These are phyloP conservation scores for Pentalonia nigronervosa DNA, from an alignment of 1,140 invertebrate species.

Conservation along the genomic window DNA sequence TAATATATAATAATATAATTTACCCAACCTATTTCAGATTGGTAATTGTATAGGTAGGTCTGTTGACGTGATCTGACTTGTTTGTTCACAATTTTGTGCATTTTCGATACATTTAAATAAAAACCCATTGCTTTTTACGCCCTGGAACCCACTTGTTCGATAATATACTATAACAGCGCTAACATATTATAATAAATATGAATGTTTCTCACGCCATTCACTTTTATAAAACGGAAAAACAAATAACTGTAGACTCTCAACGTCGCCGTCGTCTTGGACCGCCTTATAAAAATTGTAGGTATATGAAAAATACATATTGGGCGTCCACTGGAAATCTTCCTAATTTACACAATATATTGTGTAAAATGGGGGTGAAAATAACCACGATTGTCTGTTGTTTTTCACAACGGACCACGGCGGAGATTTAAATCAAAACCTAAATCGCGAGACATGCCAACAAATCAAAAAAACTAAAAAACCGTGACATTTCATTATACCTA, in stretches of 20 bases:
- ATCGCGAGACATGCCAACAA: no score
- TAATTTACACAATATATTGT: neutral
- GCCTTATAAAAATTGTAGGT: neutral
- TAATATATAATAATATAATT: neutral
- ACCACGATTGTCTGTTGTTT: neutral
- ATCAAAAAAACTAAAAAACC: neutral
- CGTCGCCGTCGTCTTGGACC: neutral
- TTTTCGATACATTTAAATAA: neutral
- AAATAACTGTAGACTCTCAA: neutral
- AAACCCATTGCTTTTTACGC: neutral
- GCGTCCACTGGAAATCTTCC: no score
- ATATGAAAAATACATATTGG: neutral
- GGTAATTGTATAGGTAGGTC: neutral
- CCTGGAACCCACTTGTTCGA: neutral
- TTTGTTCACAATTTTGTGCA: neutral
- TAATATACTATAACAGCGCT: neutral
- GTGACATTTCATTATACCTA: neutral
- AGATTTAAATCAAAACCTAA: neutral
- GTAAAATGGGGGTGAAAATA: neutral
- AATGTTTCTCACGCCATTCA: neutral
- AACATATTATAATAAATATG: neutral
- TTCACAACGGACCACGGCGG: neutral
- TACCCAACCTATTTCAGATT: neutral
- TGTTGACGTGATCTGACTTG: neutral
- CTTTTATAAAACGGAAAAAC: neutral